Conservation (phyloP, 30 jellyfish, hydroid and myxozoan species). For the Clytia hemisphaerica region DNA sequence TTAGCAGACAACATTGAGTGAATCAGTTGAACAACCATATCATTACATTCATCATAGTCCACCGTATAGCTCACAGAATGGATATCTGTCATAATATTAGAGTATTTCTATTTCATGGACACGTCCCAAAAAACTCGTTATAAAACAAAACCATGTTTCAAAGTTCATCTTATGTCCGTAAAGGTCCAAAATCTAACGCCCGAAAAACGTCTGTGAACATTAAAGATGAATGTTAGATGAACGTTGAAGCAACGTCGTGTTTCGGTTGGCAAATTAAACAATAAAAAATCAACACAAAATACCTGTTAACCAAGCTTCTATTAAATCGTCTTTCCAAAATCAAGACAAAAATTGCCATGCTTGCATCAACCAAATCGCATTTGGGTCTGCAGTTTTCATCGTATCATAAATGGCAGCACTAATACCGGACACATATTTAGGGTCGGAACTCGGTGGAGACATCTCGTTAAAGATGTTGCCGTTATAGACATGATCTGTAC, state of each 20-base stretch:
- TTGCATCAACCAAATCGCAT: slow-evolving; percentile 96
- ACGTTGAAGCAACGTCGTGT: neutral
- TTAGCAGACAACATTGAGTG: too few species aligned
- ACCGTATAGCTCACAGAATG: too few species aligned
- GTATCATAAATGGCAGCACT: slow-evolving; percentile 56
- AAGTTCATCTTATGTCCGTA: too few species aligned
- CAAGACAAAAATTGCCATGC: slow-evolving; percentile 72
- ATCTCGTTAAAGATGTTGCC: slow-evolving; percentile 90
- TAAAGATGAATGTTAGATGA: neutral
- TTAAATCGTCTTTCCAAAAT: slow-evolving; percentile 79
- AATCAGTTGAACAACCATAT: too few species aligned
- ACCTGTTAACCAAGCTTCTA: slow-evolving; percentile 87
- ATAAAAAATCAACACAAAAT: neutral
- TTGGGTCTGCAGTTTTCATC: slow-evolving; percentile 56
- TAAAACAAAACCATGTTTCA: too few species aligned
- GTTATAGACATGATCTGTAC: slow-evolving; percentile 92
- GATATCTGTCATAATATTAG: too few species aligned
- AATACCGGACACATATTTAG: slow-evolving; percentile 49
- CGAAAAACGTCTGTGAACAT: too few species aligned
- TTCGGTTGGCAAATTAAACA: neutral
- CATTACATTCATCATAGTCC: too few species aligned
- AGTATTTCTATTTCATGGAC: too few species aligned
- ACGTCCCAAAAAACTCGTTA: too few species aligned
- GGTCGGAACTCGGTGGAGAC: slow-evolving; percentile 74
- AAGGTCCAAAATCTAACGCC: too few species aligned